phyloP scores from a whole-genome alignment of 2,113 vertebrate species.

The Vimba vimba region DNA sequence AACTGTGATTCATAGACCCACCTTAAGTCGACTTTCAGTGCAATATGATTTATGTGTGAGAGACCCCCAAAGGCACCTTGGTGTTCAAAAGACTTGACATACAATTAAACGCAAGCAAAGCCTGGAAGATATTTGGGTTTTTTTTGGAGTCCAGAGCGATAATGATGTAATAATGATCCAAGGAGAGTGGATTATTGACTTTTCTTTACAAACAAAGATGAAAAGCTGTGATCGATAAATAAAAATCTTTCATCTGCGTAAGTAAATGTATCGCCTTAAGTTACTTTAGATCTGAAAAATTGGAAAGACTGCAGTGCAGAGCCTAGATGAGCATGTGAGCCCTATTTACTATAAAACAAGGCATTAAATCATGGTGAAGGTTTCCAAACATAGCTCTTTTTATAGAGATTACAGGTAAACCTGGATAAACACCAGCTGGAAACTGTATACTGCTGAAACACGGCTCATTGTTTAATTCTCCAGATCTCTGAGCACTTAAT shows the following conservation, averaged over 20 bases:
- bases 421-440: slow-evolving; percentile 27
- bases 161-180: slow-evolving; percentile 48
- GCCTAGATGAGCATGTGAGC: slow-evolving; percentile 9
- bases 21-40: neutral
- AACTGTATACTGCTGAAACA: neutral
- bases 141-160: neutral
- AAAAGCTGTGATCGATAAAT: slow-evolving; percentile 13
- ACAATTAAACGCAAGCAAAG: slow-evolving; percentile 16
- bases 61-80: slow-evolving; percentile 35
- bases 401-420: slow-evolving; percentile 12
- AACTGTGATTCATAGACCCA: slow-evolving; percentile 27
- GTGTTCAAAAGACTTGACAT: slow-evolving; percentile 41
- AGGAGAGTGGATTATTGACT: slow-evolving; percentile 38
- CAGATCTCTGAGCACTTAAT: neutral
- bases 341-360: slow-evolving; percentile 23
- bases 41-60: slow-evolving; percentile 22
- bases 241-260: slow-evolving; percentile 40
- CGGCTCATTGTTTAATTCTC: neutral
- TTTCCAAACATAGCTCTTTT: slow-evolving; percentile 23
- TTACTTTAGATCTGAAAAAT: slow-evolving; percentile 31
- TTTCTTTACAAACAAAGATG: slow-evolving; percentile 41
- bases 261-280: slow-evolving; percentile 31
- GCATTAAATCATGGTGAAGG: slow-evolving; percentile 23
- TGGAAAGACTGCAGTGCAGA: neutral
- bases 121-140: neutral